Percentiles rank a stretch among this genome's conserved stretches.
These are phyloP conservation scores for Acheta domesticus DNA, from an alignment of 2,888 invertebrate species.

Conservation along the genomic window DNA sequence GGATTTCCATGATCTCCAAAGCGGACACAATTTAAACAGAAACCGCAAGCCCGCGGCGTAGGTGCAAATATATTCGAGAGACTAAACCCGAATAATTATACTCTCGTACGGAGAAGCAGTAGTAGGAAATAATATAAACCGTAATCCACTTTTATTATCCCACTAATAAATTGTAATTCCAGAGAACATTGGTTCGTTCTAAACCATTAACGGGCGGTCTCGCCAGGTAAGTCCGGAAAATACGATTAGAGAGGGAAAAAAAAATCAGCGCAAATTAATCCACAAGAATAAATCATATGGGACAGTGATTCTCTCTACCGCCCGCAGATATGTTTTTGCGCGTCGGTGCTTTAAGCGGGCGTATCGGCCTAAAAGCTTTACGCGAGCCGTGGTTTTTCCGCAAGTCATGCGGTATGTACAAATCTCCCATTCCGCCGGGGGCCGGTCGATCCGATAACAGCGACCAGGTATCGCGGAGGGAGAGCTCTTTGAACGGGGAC, in stretches of 20 bases:
- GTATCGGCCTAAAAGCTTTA: conserved; percentile 6
- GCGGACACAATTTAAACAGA: not conserved
- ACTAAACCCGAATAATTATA: not conserved
- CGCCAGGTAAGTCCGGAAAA: conserved; percentile 4
- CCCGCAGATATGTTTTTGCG: conserved; percentile 1
- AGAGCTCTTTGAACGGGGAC: not conserved
- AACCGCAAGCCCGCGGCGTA: not conserved
- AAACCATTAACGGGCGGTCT: conserved; percentile 7
- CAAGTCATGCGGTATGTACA: not conserved
- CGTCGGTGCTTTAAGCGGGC: not conserved
- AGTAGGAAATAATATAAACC: not conserved
- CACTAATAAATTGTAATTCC: conserved; percentile 18
- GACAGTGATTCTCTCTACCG: not conserved
- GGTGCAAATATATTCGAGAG: not conserved
- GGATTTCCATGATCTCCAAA: not conserved
- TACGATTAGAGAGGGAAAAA: not conserved
- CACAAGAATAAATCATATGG: conserved; percentile 18
- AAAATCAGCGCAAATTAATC: not conserved
- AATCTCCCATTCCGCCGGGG: not conserved
- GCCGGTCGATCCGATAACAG: not conserved
- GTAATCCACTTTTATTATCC: conserved; percentile 18
- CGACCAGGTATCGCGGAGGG: not conserved
- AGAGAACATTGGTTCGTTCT: conserved; percentile 9
- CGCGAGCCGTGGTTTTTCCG: not conserved
- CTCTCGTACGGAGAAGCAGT: not conserved